phyloP scores from a whole-genome alignment of 1,140 invertebrate genomes.

The Antheraea mylitta region DNA sequence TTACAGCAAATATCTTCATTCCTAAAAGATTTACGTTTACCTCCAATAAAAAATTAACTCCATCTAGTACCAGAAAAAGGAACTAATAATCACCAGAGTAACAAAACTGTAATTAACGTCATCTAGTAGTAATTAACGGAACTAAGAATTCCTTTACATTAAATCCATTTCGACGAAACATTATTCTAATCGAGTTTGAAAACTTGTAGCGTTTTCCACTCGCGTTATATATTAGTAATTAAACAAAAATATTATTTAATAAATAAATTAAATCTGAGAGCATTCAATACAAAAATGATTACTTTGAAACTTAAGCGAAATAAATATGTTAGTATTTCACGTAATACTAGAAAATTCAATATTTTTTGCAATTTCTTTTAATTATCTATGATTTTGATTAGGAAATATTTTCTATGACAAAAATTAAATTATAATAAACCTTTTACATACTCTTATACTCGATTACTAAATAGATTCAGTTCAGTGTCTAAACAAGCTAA shows the following conservation, averaged over 20 bases:
- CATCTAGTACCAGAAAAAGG: background rate
- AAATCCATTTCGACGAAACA: background rate
- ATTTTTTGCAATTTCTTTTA: too few species aligned
- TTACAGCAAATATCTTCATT: background rate
- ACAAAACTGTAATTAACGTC: background rate
- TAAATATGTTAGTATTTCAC: conserved; percentile 51
- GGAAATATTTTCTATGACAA: too few species aligned
- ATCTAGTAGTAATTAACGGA: background rate
- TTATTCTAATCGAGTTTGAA: background rate
- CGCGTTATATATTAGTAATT: background rate
- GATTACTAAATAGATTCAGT: too few species aligned
- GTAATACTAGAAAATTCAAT: background rate
- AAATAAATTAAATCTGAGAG: conserved; percentile 15
- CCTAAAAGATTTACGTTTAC: too few species aligned
- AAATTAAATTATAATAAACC: too few species aligned
- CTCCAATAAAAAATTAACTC: background rate
- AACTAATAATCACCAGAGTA: background rate
- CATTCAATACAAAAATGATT: conserved; percentile 8
- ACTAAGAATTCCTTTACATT: background rate
- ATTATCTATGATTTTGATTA: too few species aligned
- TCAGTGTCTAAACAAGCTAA: too few species aligned
- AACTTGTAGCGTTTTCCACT: background rate
- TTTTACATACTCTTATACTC: too few species aligned
- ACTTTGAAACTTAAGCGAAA: conserved; percentile 47
- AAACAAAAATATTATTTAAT: background rate